phyloP scores from a whole-genome alignment of 2,113 vertebrate species.

The Daphoenositta chrysoptera region DNA sequence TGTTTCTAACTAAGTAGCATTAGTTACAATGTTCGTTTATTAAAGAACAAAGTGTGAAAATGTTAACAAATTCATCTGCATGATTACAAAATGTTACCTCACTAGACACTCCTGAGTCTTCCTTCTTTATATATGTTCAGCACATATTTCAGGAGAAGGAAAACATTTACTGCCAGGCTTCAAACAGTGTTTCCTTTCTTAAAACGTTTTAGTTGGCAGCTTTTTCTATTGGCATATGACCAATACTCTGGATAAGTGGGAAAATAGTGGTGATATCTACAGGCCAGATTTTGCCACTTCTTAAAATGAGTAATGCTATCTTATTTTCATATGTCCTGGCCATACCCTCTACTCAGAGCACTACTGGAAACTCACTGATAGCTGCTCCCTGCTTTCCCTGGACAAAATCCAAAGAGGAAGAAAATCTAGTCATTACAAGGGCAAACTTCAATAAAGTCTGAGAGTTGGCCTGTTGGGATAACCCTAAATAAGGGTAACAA shows the following conservation, averaged over 20 bases:
- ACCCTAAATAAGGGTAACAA: background rate
- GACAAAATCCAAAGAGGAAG: background rate
- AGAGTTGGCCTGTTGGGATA: background rate
- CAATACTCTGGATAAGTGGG: background rate
- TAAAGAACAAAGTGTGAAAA: background rate
- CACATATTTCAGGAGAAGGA: background rate
- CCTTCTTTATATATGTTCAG: background rate
- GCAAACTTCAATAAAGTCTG: background rate
- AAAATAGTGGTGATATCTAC: background rate
- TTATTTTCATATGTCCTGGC: background rate
- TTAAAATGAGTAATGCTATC: background rate
- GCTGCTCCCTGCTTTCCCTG: background rate
- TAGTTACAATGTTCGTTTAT: background rate
- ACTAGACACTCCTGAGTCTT: background rate
- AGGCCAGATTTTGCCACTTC: conserved; percentile 8
- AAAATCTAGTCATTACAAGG: background rate
- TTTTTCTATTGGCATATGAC: background rate
- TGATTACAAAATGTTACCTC: background rate
- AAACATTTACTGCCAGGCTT: conserved; percentile 9
- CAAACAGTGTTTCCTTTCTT: conserved; percentile 28
- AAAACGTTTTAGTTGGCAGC: conserved; percentile 23
- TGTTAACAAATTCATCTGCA: background rate
- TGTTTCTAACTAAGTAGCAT: background rate
- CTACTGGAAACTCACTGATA: background rate
- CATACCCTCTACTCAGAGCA: background rate